Evolutionary conservation across 1,140 invertebrate species (phyloP).

Genomic region (Steinernema feltiae): DNA sequence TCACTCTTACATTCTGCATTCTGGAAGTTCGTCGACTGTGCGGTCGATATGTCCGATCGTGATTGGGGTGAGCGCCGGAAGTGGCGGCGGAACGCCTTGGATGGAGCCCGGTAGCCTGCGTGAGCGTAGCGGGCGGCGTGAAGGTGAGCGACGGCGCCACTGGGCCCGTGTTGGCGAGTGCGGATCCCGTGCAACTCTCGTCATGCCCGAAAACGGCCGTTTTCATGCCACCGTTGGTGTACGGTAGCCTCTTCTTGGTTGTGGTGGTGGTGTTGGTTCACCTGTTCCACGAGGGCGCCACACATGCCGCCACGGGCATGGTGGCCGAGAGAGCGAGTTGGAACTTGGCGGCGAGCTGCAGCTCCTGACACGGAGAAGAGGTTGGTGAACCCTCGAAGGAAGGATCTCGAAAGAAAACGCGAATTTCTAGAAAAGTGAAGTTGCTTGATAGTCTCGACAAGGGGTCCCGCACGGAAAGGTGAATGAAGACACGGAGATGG

Average conservation of each 20-base stretch:
- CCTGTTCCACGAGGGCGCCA: background rate
- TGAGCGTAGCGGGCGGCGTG: constrained; percentile 41
- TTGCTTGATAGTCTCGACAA: too few species aligned
- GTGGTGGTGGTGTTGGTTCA: background rate
- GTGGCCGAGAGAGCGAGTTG: background rate
- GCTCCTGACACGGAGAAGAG: constrained; percentile 14
- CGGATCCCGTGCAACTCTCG: constrained; percentile 29
- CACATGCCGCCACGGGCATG: background rate
- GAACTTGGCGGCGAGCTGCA: background rate
- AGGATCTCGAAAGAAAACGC: too few species aligned
- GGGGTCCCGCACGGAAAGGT: too few species aligned
- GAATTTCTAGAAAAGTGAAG: too few species aligned
- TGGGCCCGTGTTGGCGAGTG: constrained; percentile 25
- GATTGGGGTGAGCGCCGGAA: constrained; percentile 2
- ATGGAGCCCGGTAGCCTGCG: constrained; percentile 15
- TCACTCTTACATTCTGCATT: constrained; percentile 46
- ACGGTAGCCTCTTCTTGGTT: background rate
- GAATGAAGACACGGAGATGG: background rate
- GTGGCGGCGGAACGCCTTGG: constrained; percentile 8
- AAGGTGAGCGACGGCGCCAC: constrained; percentile 48
- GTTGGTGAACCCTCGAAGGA: too few species aligned
- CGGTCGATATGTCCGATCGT: background rate
- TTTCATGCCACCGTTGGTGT: constrained; percentile 38
- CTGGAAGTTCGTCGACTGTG: constrained; percentile 41
- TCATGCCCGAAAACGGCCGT: constrained; percentile 51